Conservation (phyloP, 1,140 invertebrate genomes). For the Drosophila azteca region DNA sequence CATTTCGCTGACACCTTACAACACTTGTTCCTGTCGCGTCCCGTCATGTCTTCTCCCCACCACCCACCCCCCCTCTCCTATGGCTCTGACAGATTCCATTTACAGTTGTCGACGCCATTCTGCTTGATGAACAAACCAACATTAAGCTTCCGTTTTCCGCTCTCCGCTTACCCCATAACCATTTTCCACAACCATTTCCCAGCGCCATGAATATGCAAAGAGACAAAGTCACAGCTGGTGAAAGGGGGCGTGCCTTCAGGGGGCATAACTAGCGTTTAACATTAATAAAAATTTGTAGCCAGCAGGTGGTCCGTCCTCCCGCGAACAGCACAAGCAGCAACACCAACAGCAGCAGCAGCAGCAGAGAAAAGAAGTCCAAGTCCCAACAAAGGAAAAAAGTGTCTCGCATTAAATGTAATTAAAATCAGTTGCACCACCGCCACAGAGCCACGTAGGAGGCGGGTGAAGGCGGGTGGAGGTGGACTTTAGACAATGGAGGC, state of each 20-base stretch:
- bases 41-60: background rate
- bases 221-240: constrained; percentile 6
- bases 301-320: constrained; percentile 30
- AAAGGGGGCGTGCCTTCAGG: background rate
- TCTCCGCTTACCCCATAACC: background rate
- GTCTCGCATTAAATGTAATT: constrained; percentile 62
- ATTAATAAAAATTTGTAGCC: constrained; percentile 65
- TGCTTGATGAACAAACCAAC: constrained; percentile 49
- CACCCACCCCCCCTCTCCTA: background rate
- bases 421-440: constrained; percentile 54
- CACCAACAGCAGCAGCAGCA: no score
- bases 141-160: constrained; percentile 5
- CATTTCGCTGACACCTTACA: constrained; percentile 1
- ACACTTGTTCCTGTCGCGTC: background rate
- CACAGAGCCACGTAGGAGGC: background rate
- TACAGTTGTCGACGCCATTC: constrained; percentile 35
- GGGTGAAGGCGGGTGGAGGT: background rate
- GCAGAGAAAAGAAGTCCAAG: background rate
- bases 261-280: constrained; percentile 64
- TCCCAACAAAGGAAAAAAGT: constrained; percentile 7
- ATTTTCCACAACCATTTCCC: background rate
- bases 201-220: constrained; percentile 52
- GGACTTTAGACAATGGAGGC: background rate
- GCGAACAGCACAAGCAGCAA: no score
- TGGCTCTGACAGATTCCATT: background rate